A percentile compares a stretch with the other conserved stretches of the same genome.
Evolutionary conservation across 2,797 vertebrate genomes (phyloP).

Genomic region (Tiaroga cobitis): DNA sequence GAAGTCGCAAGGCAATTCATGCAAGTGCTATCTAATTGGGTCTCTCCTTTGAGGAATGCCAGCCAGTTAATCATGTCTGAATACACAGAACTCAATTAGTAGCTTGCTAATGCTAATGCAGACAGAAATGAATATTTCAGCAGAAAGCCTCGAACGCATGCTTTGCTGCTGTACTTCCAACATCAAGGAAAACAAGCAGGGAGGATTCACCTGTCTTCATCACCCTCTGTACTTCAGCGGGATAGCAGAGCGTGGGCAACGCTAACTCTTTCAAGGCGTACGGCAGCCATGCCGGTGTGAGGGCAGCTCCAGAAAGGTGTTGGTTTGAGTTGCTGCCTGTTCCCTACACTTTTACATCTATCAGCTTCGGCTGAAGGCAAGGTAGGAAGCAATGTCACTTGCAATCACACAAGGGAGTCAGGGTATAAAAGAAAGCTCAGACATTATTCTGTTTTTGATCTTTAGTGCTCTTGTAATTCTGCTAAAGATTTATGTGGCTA

Average conservation of each 20-base stretch:
- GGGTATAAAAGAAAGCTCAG: neutral
- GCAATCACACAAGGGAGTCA: constrained; percentile 9
- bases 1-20: constrained; percentile 77
- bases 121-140: constrained; percentile 81
- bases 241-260: constrained; percentile 28
- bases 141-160: constrained; percentile 62
- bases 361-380: constrained; percentile 65
- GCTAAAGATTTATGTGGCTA: neutral
- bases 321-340: constrained; percentile 59
- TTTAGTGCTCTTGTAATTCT: neutral
- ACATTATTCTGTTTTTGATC: neutral
- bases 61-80: constrained; percentile 79
- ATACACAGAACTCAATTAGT: constrained; percentile 83
- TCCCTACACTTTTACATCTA: constrained; percentile 69
- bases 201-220: constrained; percentile 65
- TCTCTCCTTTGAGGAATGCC: constrained; percentile 82
- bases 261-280: constrained; percentile 50
- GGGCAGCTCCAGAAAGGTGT: constrained; percentile 55
- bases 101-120: constrained; percentile 75
- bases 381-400: constrained; percentile 59
- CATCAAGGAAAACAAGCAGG: constrained; percentile 57
- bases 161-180: constrained; percentile 55
- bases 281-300: constrained; percentile 46
- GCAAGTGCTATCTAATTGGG: constrained; percentile 79
- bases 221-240: constrained; percentile 16